These are phyloP conservation scores for Sarcophaga bullata DNA, from an alignment of 1,140 invertebrate species.

Conservation along the genomic window DNA sequence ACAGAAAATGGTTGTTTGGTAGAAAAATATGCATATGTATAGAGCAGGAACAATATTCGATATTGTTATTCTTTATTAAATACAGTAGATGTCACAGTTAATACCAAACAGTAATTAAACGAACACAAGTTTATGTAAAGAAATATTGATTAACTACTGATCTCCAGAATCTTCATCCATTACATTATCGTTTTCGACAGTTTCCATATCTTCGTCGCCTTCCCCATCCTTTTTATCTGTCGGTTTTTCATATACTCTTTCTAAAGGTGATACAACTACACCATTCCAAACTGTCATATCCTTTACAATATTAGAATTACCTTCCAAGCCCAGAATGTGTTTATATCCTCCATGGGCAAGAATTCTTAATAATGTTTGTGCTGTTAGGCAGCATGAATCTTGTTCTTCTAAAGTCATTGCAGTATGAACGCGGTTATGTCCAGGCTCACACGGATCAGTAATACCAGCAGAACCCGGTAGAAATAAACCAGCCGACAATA, in stretches of 20 bases:
- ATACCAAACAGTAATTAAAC: background rate
- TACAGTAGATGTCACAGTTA: background rate
- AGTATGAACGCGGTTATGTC: conserved; percentile 89
- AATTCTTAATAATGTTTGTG: conserved; percentile 86
- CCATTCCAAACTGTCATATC: conserved; percentile 94
- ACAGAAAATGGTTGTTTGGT: too few relatives aligned
- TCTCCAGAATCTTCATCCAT: conserved; percentile 59
- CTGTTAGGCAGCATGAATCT: conserved; percentile 92
- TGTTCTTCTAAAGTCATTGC: conserved; percentile 94
- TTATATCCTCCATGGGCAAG: conserved; percentile 92
- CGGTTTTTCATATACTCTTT: conserved; percentile 85
- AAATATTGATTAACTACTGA: conserved; percentile 39
- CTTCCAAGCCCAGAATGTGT: conserved; percentile 84
- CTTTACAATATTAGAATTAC: conserved; percentile 77
- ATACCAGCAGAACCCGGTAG: conserved; percentile 95
- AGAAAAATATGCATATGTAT: too few relatives aligned
- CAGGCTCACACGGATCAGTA: conserved; percentile 92
- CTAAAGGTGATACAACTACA: conserved; percentile 91
- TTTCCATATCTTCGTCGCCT: conserved; percentile 68
- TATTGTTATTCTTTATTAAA: background rate
- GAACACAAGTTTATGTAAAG: background rate
- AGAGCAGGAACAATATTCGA: too few relatives aligned
- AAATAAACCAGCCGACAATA: conserved; percentile 93
- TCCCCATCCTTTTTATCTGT: conserved; percentile 69
- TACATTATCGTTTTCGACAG: conserved; percentile 65